Evolutionary conservation across 2,113 vertebrate genomes (phyloP), one percentile per base, ranked within the genome.

Genomic region (Scomber japonicus): DNA sequence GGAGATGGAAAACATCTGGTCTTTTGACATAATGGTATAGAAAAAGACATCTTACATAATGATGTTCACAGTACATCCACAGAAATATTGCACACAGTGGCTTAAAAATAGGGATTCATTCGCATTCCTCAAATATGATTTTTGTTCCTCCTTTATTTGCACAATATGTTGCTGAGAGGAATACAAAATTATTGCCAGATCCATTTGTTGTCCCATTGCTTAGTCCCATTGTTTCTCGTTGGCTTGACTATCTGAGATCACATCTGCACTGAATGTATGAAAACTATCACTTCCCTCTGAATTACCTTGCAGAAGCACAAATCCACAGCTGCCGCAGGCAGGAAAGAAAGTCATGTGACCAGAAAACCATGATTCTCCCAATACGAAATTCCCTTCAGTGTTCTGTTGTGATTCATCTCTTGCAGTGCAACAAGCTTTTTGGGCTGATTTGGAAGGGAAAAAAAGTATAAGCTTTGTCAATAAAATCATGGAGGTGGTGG

Each of bases 401-500:
- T 19, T 50, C 5, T 48, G 55, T 31, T 16, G 11, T 11, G 44
- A 68, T 17, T 57, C 63, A n/a, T 49, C 6, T 15, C 46, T 14
- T 40, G 5, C 57, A 64, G 46, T 55, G 0, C 46, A 64, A 46
- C 35, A 49, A 21, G 60, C 61, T 13, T 71, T 51, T 4, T 40
- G 16, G 13, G 5, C 35, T 62, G 56, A 50, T 45, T 5, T 56
- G 35, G 19, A 65, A 63, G 24, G 24, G 24, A 27, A 53, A 57
- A 71, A 54, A 6, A 53, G 50, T n/a, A 16, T 13, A 4, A 12
- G 16, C 11, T 61, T 70, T 0, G 66, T 78, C 75, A 54, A 61
- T 73, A 62, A 51, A 45, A 78, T 59, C 54, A 17, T 56, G 10
- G 46, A 84, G 30, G 9, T 56, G 31, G 14, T 54, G 16, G 45